phyloP scores from a whole-genome alignment of 2,797 vertebrate species.

The Anabas testudineus region DNA sequence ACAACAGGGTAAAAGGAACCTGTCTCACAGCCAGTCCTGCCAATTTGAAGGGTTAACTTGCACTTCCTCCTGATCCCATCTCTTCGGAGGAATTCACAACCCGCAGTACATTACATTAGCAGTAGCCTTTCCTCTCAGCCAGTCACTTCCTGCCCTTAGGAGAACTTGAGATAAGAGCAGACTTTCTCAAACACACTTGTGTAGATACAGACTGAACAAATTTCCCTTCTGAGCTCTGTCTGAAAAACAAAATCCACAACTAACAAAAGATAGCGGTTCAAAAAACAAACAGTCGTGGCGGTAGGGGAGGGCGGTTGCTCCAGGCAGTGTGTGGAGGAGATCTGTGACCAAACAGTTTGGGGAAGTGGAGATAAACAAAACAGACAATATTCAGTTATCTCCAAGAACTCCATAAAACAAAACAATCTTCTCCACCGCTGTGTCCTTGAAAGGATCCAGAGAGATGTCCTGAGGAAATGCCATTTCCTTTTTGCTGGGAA shows the following conservation, averaged over 20 bases:
- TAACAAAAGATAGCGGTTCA: constrained; percentile 64
- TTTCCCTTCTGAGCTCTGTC: constrained; percentile 60
- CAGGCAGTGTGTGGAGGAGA: constrained; percentile 41
- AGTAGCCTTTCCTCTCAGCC: constrained; percentile 65
- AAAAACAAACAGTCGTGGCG: constrained; percentile 64
- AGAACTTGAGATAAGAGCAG: constrained; percentile 71
- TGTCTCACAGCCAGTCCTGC: constrained; percentile 9
- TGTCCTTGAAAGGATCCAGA: constrained; percentile 69
- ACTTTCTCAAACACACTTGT: constrained; percentile 66
- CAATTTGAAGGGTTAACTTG: constrained; percentile 48
- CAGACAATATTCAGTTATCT: constrained; percentile 70
- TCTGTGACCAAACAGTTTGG: constrained; percentile 61
- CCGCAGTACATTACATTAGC: constrained; percentile 72
- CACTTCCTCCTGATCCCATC: constrained; percentile 55
- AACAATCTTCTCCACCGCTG: constrained; percentile 59
- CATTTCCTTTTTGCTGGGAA: constrained; percentile 68
- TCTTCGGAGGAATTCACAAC: constrained; percentile 53
- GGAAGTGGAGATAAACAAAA: constrained; percentile 74
- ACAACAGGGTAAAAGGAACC: too few species aligned
- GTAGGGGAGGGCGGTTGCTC: constrained; percentile 46
- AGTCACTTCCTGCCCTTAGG: constrained; percentile 74
- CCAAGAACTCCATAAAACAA: constrained; percentile 64
- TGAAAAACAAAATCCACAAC: constrained; percentile 67
- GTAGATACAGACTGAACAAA: constrained; percentile 66
- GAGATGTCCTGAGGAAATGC: constrained; percentile 75